Evolutionary conservation across 1,140 invertebrate species (phyloP).

Genomic region (Drosophila persimilis): DNA sequence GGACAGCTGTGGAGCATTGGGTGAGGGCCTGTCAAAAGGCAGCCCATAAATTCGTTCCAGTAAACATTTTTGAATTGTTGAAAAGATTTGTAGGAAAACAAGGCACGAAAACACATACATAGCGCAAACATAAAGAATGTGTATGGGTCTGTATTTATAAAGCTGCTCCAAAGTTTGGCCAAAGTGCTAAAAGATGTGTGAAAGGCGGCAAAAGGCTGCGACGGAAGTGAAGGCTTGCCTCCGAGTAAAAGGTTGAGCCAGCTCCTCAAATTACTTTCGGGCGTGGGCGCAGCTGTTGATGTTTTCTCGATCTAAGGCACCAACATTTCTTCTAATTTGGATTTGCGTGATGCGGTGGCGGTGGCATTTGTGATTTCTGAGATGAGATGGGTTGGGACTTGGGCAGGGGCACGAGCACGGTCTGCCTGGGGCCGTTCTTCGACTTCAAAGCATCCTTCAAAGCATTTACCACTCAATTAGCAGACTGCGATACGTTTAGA

Average conservation of each 20-base stretch:
- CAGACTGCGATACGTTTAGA: slow-evolving; percentile 32
- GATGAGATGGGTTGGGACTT: slow-evolving; percentile 3
- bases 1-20: slow-evolving; percentile 40
- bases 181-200: slow-evolving; percentile 76
- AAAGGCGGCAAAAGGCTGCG: slow-evolving; percentile 69
- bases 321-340: slow-evolving; percentile 54
- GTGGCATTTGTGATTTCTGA: slow-evolving; percentile 27
- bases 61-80: slow-evolving; percentile 75
- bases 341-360: slow-evolving; percentile 23
- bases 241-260: slow-evolving; percentile 55
- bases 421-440: background rate
- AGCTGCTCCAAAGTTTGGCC: slow-evolving; percentile 34
- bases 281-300: slow-evolving; percentile 54
- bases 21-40: slow-evolving; percentile 24
- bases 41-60: slow-evolving; percentile 57
- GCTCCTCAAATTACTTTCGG: slow-evolving; percentile 68
- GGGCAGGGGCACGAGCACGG: background rate
- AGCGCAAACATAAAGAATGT: slow-evolving; percentile 9
- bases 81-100: slow-evolving; percentile 65
- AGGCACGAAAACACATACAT: slow-evolving; percentile 32
- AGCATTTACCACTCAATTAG: slow-evolving; percentile 66
- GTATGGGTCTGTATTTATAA: slow-evolving; percentile 32
- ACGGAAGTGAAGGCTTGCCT: slow-evolving; percentile 41
- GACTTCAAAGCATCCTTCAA: slow-evolving; percentile 17
- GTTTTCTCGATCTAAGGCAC: slow-evolving; percentile 33